These are phyloP conservation scores for Gymnorhina tibicen DNA, from an alignment of 2,113 vertebrate species.

Conservation along the genomic window DNA sequence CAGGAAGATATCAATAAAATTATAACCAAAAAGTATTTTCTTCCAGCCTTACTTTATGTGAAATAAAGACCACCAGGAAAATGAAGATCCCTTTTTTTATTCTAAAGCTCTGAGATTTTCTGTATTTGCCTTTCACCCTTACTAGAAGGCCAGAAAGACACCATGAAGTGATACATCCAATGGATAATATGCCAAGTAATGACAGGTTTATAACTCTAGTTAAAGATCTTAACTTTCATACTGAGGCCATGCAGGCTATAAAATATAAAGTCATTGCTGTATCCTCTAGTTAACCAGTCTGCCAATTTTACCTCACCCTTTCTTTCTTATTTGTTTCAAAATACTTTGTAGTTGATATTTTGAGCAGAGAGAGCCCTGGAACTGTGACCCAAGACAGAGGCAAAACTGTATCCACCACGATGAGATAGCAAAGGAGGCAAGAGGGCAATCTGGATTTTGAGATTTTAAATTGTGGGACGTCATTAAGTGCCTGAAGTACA, in stretches of 20 bases:
- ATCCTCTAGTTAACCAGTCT: background rate
- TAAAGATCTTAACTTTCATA: background rate
- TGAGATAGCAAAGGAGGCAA: background rate
- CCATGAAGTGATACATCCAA: background rate
- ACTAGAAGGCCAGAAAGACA: background rate
- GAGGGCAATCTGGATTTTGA: background rate
- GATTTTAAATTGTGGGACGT: background rate
- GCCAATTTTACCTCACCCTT: background rate
- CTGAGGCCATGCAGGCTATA: background rate
- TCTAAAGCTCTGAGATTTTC: background rate
- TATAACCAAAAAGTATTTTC: background rate
- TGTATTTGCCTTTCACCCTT: background rate
- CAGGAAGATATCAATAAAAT: background rate
- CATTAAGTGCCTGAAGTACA: background rate
- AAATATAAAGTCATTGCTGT: background rate
- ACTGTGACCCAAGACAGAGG: background rate
- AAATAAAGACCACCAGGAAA: background rate
- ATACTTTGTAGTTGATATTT: background rate
- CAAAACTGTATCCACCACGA: background rate
- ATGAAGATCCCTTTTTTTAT: background rate
- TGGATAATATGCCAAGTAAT: background rate
- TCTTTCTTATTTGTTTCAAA: background rate
- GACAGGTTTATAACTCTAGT: background rate
- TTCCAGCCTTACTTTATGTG: background rate
- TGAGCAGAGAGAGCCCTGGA: background rate